Evolutionary conservation across 1,140 invertebrate species (phyloP), one percentile per base, ranked within the genome.

Genomic region (Berghia stephanieae): DNA sequence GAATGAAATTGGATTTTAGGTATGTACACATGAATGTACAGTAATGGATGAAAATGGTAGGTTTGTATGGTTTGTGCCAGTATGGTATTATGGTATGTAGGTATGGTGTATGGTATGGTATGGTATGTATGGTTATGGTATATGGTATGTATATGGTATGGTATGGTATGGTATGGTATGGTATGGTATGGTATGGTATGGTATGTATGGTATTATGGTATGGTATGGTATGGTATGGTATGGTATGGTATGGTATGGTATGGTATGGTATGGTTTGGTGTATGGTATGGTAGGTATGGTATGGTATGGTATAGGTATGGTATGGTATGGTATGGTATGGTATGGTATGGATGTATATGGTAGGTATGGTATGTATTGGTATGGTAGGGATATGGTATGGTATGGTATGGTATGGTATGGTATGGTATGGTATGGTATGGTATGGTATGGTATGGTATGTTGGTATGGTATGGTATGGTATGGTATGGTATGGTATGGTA

Each of bases 241-340:
- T 80, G 78, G 78, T 81, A 81, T 80, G 73, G 78, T 81, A 81
- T 80, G 80, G 78, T 80, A 81, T 80, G 74, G 73, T 80, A 81
- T 81, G 78, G 73, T 81, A 81, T 81, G 78, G 78, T 81, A 81
- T 81, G 74, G 78, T 79, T 80, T 80, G 78, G 78, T 80, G 80
- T 80, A 73, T n/a, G n/a, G n/a, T n/a, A n/a, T n/a, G n/a, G n/a
- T n/a, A n/a, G n/a, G 78, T 81, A 80, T 80, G 78, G 72, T 81
- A 80, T 80, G 78, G 77, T 81, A 78, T 81, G 34, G 70, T 79
- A 46, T 79, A n/a, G 77, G 72, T 78, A 78, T 78, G 63, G 75
- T 80, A 70, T 81, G 66, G 77, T 80, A 75, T 81, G 49, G 78
- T 81, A 60, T 80, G 75, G 78, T 81, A 74, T 77, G 69, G 77